phyloP scores from a whole-genome alignment of 2,888 invertebrate genomes.

The Acronicta leporina region DNA sequence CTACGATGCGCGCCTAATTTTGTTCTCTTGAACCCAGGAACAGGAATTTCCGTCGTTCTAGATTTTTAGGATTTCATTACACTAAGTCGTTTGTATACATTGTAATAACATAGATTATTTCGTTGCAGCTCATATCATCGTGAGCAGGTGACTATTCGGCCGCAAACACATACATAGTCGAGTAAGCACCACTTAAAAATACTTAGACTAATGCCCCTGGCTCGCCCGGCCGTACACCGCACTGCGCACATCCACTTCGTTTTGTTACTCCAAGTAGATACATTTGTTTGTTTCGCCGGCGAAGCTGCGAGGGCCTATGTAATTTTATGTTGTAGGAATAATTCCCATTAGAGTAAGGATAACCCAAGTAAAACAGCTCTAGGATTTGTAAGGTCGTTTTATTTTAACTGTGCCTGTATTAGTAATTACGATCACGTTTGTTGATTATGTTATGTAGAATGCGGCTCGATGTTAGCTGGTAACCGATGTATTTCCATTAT shows the following conservation, averaged over 20 bases:
- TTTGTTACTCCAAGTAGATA: slow-evolving; percentile 36
- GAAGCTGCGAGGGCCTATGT: slow-evolving; percentile 69
- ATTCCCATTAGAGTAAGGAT: slow-evolving; percentile 82
- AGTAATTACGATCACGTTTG: slow-evolving; percentile 47
- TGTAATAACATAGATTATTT: slow-evolving; percentile 26
- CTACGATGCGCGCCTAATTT: too few relatives aligned
- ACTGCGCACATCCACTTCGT: slow-evolving; percentile 30
- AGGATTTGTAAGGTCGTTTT: slow-evolving; percentile 70
- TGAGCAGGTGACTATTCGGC: slow-evolving; percentile 86
- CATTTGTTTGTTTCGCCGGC: slow-evolving; percentile 47
- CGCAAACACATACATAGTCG: slow-evolving; percentile 80
- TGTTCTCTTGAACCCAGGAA: not conserved
- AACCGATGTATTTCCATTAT: slow-evolving; percentile 57
- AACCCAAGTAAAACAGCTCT: slow-evolving; percentile 77
- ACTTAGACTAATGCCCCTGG: slow-evolving; percentile 72
- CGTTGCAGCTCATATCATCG: slow-evolving; percentile 87
- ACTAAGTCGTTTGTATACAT: not conserved
- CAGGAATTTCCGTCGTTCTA: not conserved
- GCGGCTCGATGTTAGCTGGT: slow-evolving; percentile 57
- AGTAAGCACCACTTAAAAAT: slow-evolving; percentile 83
- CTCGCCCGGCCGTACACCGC: slow-evolving; percentile 53
- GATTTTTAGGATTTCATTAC: slow-evolving; percentile 7
- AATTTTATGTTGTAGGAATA: slow-evolving; percentile 84
- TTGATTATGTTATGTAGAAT: slow-evolving; percentile 46
- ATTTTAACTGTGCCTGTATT: slow-evolving; percentile 66